phyloP scores from a whole-genome alignment of 2,113 vertebrate genomes.

The Stegastes partitus region DNA sequence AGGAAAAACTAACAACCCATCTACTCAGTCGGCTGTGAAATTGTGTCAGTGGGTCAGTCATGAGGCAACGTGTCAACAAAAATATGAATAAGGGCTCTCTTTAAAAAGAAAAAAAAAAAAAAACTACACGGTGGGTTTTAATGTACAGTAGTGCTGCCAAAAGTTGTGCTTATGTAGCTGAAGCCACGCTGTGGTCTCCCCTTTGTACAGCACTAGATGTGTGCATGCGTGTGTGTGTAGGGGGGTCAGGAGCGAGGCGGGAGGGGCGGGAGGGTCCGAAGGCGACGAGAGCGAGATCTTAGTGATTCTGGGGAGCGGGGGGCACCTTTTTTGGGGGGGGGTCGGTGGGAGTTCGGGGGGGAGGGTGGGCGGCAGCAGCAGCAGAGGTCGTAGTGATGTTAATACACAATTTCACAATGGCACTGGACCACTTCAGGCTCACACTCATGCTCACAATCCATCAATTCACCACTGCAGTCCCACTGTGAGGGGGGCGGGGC shows the following conservation, averaged over 20 bases:
- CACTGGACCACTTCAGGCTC: slow-evolving; percentile 74
- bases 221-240: slow-evolving; percentile 75
- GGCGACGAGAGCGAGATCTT: slow-evolving; percentile 38
- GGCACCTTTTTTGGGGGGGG: slow-evolving; percentile 10
- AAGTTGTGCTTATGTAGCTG: slow-evolving; percentile 83
- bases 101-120: slow-evolving; percentile 52
- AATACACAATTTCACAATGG: slow-evolving; percentile 80
- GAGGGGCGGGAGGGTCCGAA: slow-evolving; percentile 16
- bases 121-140: slow-evolving; percentile 65
- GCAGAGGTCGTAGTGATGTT: slow-evolving; percentile 52
- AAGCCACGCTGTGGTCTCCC: slow-evolving; percentile 78
- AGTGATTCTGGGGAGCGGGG: not conserved
- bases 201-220: slow-evolving; percentile 82
- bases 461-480: slow-evolving; percentile 50
- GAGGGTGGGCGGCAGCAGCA: slow-evolving; percentile 40
- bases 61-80: slow-evolving; percentile 61
- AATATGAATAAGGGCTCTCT: slow-evolving; percentile 82
- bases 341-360: not conserved
- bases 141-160: slow-evolving; percentile 84
- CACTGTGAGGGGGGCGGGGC: slow-evolving; percentile 34
- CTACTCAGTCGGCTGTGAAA: slow-evolving; percentile 72
- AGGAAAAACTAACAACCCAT: slow-evolving; percentile 58
- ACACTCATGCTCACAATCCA: slow-evolving; percentile 56
- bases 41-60: slow-evolving; percentile 69
- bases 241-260: slow-evolving; percentile 31